Percentiles rank a stretch among this genome's conserved stretches.
These are phyloP conservation scores for Harpegnathos saltator DNA, from an alignment of 1,140 invertebrate genomes.

Conservation along the genomic window DNA sequence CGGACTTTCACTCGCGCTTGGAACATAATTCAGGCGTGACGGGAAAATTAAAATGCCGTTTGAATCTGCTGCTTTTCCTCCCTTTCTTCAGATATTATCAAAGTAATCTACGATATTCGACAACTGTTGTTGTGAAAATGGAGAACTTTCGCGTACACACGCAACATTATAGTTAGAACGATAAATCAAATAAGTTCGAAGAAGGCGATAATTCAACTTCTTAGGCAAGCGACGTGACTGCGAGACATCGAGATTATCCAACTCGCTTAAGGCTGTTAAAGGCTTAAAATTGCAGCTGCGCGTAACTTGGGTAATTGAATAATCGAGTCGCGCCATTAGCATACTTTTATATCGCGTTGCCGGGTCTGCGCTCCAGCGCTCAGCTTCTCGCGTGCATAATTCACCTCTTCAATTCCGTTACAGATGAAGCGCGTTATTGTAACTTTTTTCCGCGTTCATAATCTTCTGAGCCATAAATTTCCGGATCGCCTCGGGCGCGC, in stretches of 20 bases:
- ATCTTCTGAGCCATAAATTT: neutral
- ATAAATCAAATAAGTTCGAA: neutral
- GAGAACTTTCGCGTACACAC: no score
- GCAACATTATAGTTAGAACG: neutral
- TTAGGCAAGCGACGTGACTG: neutral
- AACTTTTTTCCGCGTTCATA: neutral
- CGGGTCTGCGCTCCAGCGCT: neutral
- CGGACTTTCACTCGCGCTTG: no score
- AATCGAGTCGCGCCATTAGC: neutral
- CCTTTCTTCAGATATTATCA: no score
- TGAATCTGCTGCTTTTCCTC: no score
- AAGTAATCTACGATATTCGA: no score
- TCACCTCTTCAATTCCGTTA: neutral
- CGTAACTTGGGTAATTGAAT: neutral
- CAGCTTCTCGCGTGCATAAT: neutral
- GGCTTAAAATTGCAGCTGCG: neutral
- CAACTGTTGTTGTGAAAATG: no score
- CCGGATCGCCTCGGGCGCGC: neutral
- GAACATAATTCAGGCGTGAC: no score
- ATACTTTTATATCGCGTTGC: no score
- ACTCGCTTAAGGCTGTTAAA: neutral
- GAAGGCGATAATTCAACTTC: no score
- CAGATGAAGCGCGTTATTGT: neutral
- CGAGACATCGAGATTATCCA: slow-evolving; percentile 4
- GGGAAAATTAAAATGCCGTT: no score